Evolutionary conservation across 2,888 invertebrate genomes (phyloP), one percentile per base, ranked within the genome.

Genomic region (Lysandra coridon): DNA sequence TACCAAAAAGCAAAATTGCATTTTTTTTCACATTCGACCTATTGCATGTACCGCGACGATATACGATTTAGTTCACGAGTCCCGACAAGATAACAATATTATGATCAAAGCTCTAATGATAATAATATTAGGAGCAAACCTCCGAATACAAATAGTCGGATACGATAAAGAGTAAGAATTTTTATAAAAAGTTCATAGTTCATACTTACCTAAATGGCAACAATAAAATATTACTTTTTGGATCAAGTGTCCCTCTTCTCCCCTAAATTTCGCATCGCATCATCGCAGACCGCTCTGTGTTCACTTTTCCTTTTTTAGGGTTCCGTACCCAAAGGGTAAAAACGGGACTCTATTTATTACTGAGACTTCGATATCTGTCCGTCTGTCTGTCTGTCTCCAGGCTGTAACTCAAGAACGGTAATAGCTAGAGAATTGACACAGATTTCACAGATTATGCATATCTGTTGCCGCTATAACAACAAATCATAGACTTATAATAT

Each of bases 21-120:
- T 69, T 69, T 10, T 73, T 37, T 37, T 33, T 37, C 40, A 30
- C 33, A 37, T 33, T 10, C 33, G 30, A 73, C 33, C 40, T 30
- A 73, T 37, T 37, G 30, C 17, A 73, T 69, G 69, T n/a, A 69
- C 69, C 30, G 69, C 69, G 69, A 69, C 69, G 69, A 69, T 40
- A 57, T 49, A 49, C 3, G 10, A 57, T 57, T 14, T 12, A 7
- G 44, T 53, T 53, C 53, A 3, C 57, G 57, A 57, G 17, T 57
- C 57, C 4, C 57, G 17, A 57, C 49, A 49, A 49, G 49, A 49
- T 49, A 23, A 23, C 23, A 44, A 49, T 49, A 49, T 49, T 49
- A 57, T 57, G 57, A 57, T 57, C 4, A 17, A 14, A 17, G 4
- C 17, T 57, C 4, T 57, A 57, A 57, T 57, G 57, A 57, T 57